Conservation (phyloP, 92 coral and sea anemone species). For the Porites divaricata region DNA sequence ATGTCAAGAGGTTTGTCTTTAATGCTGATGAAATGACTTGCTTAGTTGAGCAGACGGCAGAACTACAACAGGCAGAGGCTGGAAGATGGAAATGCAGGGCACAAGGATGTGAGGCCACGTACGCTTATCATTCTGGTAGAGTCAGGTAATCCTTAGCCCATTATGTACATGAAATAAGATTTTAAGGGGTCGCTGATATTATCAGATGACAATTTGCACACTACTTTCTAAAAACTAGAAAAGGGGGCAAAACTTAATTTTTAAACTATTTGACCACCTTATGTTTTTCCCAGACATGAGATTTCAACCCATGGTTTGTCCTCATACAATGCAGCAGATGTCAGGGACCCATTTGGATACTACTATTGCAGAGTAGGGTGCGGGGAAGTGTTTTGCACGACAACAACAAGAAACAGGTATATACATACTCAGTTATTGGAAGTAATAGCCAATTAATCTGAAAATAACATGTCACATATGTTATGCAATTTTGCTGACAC, state of each 20-base stretch:
- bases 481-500: neutral
- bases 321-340: conserved; percentile 31
- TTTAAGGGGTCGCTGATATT: neutral
- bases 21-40: conserved; percentile 35
- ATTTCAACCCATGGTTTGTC: conserved; percentile 43
- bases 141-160: conserved; percentile 16
- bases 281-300: conserved; percentile 49
- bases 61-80: conserved; percentile 26
- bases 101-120: conserved; percentile 26
- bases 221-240: neutral
- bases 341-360: conserved; percentile 63
- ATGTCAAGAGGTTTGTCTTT: conserved; percentile 38
- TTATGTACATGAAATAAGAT: neutral
- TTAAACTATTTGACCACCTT: neutral
- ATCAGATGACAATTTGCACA: no score
- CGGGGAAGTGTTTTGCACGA: conserved; percentile 65
- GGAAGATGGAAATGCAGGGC: conserved; percentile 31
- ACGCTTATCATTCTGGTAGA: conserved; percentile 47
- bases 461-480: conserved; percentile 5
- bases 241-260: neutral
- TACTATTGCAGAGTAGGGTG: conserved; percentile 59
- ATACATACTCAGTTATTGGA: conserved; percentile 20
- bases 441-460: conserved; percentile 6
- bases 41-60: conserved; percentile 45
- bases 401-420: conserved; percentile 60